Evolutionary conservation across 2,888 invertebrate species (phyloP), one percentile per base, ranked within the genome.

Genomic region (Arctia plantaginis): DNA sequence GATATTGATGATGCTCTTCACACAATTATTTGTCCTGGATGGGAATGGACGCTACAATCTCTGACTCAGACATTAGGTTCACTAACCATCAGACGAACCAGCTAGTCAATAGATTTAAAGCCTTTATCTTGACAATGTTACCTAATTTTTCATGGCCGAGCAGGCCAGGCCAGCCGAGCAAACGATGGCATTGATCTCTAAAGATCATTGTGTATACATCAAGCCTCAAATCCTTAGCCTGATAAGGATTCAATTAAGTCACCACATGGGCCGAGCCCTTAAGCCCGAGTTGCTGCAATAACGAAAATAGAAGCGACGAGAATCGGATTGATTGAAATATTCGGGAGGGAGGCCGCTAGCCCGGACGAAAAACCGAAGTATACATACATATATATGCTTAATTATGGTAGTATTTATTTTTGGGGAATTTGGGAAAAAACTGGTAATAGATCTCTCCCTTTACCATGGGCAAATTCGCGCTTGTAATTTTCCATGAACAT

Each of bases 241-340:
- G 62, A 62, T 62, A 62, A 62, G 62, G 35, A 70, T 62, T 20
- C n/a, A 18, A 39, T 33, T 62, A 64, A 44, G 65, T 18, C 30
- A 18, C 62, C 62, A 62, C 62, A 62, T 62, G 62, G 62, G 2
- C 62, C 30, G 10, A 62, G 27, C 62, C 27, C 18, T 7, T 62
- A 62, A 62, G 18, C 62, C 30, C 30, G 62, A 62, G 30, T 30
- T 30, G 62, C 62, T 62, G 62, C 30, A 62, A 62, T 62, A 62
- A 62, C 62, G 62, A 30, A 62, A 62, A 62, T 62, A 30, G 62
- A 15, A 62, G 30, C 30, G 30, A 62, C 30, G 18, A 62, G 62
- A 62, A 30, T 62, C 18, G 62, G 62, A 62, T 30, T 62, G 30
- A 62, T 62, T 62, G 30, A 62, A 62, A 62, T 62, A 30, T 62